A percentile compares a stretch with the other conserved stretches of the same genome.
Conservation (phyloP, 2,113 vertebrate species). For the Mola mola region DNA sequence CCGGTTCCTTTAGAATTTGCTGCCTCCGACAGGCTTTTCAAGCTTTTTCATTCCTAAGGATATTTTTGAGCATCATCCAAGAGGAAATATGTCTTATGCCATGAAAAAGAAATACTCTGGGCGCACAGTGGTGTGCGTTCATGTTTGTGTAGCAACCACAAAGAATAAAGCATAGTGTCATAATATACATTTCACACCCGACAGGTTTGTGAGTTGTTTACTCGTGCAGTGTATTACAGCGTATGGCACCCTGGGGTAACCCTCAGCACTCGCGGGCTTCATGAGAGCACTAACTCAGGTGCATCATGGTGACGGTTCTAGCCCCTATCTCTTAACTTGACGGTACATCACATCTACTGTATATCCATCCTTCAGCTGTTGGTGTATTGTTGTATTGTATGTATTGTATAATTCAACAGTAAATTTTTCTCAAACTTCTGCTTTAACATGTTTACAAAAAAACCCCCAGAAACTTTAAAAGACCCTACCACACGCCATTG, state of each 20-base stretch:
- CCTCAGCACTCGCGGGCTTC: slow-evolving; percentile 7
- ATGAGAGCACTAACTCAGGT: slow-evolving; percentile 20
- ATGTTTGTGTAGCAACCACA: slow-evolving; percentile 17
- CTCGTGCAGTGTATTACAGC: slow-evolving; percentile 9
- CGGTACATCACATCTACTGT: background rate
- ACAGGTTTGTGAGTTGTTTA: slow-evolving; percentile 47
- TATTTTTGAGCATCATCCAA: slow-evolving; percentile 9
- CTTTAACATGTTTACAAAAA: no score
- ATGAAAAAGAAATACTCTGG: slow-evolving; percentile 27
- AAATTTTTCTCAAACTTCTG: no score
- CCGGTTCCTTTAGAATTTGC: slow-evolving; percentile 3
- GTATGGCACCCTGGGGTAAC: slow-evolving; percentile 15
- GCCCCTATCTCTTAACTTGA: background rate
- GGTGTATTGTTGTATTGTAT: no score
- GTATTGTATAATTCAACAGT: no score
- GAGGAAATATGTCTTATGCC: slow-evolving; percentile 4
- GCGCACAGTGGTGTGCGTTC: background rate
- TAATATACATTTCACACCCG: slow-evolving; percentile 46
- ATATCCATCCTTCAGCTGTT: background rate
- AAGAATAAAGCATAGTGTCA: slow-evolving; percentile 1
- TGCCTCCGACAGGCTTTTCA: slow-evolving; percentile 5
- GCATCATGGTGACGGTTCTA: slow-evolving; percentile 10
- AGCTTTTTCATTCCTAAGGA: slow-evolving; percentile 22
- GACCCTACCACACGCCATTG: no score
- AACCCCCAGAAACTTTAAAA: no score